phyloP scores from a whole-genome alignment of 2,113 vertebrate species.

The Cyphomyrus plagiostoma region DNA sequence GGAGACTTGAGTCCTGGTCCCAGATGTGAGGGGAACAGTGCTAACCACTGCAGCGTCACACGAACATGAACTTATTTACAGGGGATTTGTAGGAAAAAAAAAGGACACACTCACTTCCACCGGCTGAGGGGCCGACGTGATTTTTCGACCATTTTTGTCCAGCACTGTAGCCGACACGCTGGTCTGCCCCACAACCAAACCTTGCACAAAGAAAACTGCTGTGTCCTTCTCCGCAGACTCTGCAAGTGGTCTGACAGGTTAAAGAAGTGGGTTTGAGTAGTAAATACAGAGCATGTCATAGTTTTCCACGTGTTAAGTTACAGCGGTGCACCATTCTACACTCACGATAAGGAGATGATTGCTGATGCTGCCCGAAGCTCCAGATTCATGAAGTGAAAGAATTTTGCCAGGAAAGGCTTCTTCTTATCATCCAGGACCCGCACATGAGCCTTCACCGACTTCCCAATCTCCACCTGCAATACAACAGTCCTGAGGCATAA shows the following conservation, averaged over 20 bases:
- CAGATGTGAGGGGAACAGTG: neutral
- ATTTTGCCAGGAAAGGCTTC: conserved; percentile 80
- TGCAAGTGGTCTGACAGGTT: conserved; percentile 52
- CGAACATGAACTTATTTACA: neutral
- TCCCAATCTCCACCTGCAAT: conserved; percentile 88
- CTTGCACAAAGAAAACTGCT: conserved; percentile 72
- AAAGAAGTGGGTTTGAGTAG: neutral
- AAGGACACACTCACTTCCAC: conserved; percentile 72
- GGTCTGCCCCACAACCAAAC: conserved; percentile 77
- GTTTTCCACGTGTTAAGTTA: neutral
- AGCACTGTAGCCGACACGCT: conserved; percentile 70
- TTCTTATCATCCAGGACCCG: conserved; percentile 80
- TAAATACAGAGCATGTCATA: neutral
- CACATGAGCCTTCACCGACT: conserved; percentile 79
- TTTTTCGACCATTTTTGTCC: conserved; percentile 66
- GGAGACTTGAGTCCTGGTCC: neutral
- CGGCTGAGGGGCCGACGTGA: conserved; percentile 74
- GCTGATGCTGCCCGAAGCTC: conserved; percentile 76
- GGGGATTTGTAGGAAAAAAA: neutral
- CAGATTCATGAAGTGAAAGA: conserved; percentile 81
- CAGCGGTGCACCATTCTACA: neutral
- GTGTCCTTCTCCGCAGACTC: conserved; percentile 75
- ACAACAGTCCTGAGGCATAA: neutral
- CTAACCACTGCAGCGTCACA: neutral
- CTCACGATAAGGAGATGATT: conserved; percentile 83